phyloP scores from a whole-genome alignment of 2,797 vertebrate species.

The Serranus cabrilla region DNA sequence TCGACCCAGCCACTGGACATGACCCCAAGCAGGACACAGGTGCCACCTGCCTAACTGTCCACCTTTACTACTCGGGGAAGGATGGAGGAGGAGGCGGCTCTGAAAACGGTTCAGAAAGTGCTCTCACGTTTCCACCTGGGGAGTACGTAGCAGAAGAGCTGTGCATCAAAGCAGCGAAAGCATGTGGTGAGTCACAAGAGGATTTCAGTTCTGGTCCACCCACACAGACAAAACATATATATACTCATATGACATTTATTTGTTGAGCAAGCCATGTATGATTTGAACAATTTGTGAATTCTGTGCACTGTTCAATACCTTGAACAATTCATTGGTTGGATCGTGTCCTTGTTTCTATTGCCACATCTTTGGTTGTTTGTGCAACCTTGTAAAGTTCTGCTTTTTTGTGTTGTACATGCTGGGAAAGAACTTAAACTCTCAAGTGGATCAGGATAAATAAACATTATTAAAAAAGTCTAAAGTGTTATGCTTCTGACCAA shows the following conservation, averaged over 20 bases:
- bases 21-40: conserved; percentile 55
- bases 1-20: conserved; percentile 43
- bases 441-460: neutral
- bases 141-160: conserved; percentile 94
- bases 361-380: neutral
- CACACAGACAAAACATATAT: neutral
- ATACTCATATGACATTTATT: neutral
- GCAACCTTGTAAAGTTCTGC: conserved; percentile 25
- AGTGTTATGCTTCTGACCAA: neutral
- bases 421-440: neutral
- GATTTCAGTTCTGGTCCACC: conserved; percentile 25
- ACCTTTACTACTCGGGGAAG: conserved; percentile 87
- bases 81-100: conserved; percentile 77
- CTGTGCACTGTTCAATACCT: neutral
- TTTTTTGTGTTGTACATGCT: neutral
- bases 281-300: neutral
- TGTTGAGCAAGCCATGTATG: neutral
- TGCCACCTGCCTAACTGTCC: conserved; percentile 85
- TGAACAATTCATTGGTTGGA: neutral
- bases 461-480: neutral
- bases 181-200: conserved; percentile 88
- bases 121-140: conserved; percentile 87
- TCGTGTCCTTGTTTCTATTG: neutral
- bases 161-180: conserved; percentile 91
- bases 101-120: conserved; percentile 38